A percentile compares a stretch with the other conserved stretches of the same genome.
phyloP scores from a whole-genome alignment of 2,888 invertebrate species.

The Geophilus truncorum region DNA sequence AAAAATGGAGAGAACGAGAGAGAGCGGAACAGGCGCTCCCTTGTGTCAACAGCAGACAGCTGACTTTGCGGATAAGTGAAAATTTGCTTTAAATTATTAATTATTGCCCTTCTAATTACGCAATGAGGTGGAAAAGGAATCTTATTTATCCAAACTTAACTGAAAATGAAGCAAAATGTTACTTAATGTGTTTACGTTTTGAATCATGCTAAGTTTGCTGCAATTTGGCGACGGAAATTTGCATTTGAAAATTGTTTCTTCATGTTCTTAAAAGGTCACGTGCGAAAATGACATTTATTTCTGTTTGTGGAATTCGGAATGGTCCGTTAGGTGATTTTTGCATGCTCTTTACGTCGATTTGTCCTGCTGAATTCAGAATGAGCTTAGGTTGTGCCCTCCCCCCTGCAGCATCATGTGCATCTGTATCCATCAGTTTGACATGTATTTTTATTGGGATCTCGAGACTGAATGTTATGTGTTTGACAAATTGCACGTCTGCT shows the following conservation, averaged over 20 bases:
- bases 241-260: no score
- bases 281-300: not conserved
- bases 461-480: conserved; percentile 10
- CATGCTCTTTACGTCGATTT: conserved; percentile 1
- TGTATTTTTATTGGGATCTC: conserved; percentile 19
- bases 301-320: not conserved
- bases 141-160: no score
- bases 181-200: no score
- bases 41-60: conserved; percentile 15
- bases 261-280: not conserved
- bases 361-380: not conserved
- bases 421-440: conserved; percentile 21
- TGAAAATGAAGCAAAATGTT: no score
- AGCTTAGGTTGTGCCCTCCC: not conserved
- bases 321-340: not conserved
- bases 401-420: not conserved
- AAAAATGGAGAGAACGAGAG: not conserved
- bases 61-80: conserved; percentile 8
- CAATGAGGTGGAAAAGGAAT: no score
- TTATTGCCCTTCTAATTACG: not conserved
- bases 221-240: no score
- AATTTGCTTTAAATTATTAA: conserved; percentile 6
- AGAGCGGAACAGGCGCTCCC: not conserved
- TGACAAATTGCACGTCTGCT: conserved; percentile 13
- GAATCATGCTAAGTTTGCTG: no score